Base-by-base conservation (phyloP, 2,888 invertebrate species). In the Seira musarum region DNA sequence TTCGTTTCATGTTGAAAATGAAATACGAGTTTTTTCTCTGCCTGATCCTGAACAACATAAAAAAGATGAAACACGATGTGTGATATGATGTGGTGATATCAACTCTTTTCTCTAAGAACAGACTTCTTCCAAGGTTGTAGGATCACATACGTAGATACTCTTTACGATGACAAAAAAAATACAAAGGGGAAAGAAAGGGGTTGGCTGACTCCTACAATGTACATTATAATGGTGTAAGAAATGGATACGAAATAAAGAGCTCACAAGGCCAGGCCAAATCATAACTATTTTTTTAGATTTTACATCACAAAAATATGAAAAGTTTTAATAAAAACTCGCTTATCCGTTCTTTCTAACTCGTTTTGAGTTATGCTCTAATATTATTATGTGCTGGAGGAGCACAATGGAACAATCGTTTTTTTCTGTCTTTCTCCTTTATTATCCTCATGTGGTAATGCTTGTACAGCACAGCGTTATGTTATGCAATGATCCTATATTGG, bases 241-340 rank as follows among this genome's bases (percentile, higher is more conserved):
- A n/a, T n/a, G n/a, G n/a, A n/a, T n/a, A n/a, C n/a, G n/a, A n/a
- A n/a, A n/a, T n/a, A n/a, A n/a, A n/a, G n/a, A n/a, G n/a, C n/a
- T n/a, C n/a, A n/a, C n/a, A n/a, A n/a, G n/a, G n/a, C n/a, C n/a
- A n/a, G n/a, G 77, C 53, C 69, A 69, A 64, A 76, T 35, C 69
- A 69, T 77, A 77, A 77, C 70, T 70, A 77, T 57, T 69, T 74
- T 74, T 74, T 69, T 30, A 69, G 70, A 76, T 77, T 77, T 61
- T 35, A 22, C 22, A n/a, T 61, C 60, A 5, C 6, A 13, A 40
- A 40, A 40, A 40, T 61, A 40, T 61, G 35, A 30, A 40, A 76
- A 68, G 24, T 76, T 76, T 76, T 76, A 76, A 76, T 76, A 68
- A 76, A 40, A 76, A 76, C 68, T 61, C 63, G 68, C 75, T 76